A percentile compares a stretch with the other conserved stretches of the same genome.
phyloP scores from a whole-genome alignment of 1,140 invertebrate species.

The Caenorhabditis brenneri region DNA sequence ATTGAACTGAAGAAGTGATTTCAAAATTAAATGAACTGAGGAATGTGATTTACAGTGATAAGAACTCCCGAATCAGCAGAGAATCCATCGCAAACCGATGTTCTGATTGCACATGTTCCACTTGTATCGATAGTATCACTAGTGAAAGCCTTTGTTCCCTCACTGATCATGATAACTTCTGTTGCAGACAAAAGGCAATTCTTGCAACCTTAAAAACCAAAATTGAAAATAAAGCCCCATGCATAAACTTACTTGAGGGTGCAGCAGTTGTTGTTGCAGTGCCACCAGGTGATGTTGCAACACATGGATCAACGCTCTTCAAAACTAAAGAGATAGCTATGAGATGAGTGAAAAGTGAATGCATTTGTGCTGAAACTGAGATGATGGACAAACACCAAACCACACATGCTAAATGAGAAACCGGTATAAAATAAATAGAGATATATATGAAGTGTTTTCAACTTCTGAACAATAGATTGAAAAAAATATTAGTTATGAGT shows the following conservation, averaged over 20 bases:
- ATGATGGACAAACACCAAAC: not conserved
- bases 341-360: not conserved
- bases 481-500: no score
- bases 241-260: not conserved
- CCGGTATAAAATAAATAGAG: not conserved
- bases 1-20: not conserved
- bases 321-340: not conserved
- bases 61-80: not conserved
- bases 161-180: not conserved
- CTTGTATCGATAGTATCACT: constrained; percentile 1
- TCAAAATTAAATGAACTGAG: not conserved
- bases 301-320: not conserved
- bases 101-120: constrained; percentile 9
- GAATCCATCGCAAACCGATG: constrained; percentile 9
- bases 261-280: not conserved
- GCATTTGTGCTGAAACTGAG: constrained; percentile 14
- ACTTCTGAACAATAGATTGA: not conserved
- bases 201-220: not conserved
- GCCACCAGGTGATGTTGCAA: not conserved
- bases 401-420: not conserved
- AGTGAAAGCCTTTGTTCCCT: constrained; percentile 13
- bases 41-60: not conserved
- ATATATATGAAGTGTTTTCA: not conserved
- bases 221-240: no score
- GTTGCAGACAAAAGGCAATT: not conserved